Evolutionary conservation across 1,140 invertebrate genomes (phyloP), one percentile per base, ranked within the genome.

Genomic region (Hypsibius dujardini): DNA sequence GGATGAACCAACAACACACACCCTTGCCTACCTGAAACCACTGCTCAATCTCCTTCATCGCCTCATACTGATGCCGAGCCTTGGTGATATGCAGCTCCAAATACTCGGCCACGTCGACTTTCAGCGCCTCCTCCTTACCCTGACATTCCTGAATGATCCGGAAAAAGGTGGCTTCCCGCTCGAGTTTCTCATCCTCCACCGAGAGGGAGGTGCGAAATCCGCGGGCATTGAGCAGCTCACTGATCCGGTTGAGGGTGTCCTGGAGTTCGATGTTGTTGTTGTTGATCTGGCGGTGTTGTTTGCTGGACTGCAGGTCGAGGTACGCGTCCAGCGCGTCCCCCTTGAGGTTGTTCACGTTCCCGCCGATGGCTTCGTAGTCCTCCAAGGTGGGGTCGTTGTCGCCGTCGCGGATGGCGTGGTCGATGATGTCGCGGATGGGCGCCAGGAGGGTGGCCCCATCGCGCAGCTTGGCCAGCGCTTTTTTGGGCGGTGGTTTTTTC

Each of bases 11-110:
- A 28, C 28, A 28, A 28, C 28, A 28, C 28, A 28, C 28, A 28
- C 28, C 28, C 28, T 28, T 28, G 28, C 28, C 28, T 28, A 28
- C 28, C 28, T 28, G 28, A 28, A 67, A 67, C 62, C 62, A 67
- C 45, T 67, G 62, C 62, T 67, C 62, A 42, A 67, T 67, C 42
- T 67, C 62, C 45, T 67, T 67, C 62, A 67, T 67, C 3, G 42
- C 62, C 3, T 67, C 62, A 42, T 67, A 67, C 62, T 67, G 62
- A 15, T 67, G 62, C 45, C 45, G 12, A 7, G 62, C 12, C 42
- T 67, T 67, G 62, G 62, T 42, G 3, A 67, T 12, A 42, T 67
- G 62, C 62, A 67, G 62, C 7, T 67, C 62, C 7, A 67, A 15
- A 42, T 67, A 67, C 3, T 67, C 62, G 7, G 12, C 12, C 3